Evolutionary conservation across 2,113 vertebrate species (phyloP).

Genomic region (Clarias batrachus): DNA sequence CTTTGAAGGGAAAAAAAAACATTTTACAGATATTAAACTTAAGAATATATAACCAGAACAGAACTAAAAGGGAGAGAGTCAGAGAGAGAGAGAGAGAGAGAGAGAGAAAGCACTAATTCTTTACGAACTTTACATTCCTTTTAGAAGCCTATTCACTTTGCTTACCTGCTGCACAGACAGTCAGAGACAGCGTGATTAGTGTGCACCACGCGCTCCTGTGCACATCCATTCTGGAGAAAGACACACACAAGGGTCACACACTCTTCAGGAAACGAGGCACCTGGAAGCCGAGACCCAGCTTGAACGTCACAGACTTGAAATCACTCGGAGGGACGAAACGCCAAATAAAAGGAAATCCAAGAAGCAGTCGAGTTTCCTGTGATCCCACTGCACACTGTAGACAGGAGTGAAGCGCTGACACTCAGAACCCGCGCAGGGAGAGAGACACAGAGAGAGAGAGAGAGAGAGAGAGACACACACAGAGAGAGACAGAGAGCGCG

Average conservation of each 20-base stretch:
- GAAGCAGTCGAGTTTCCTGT: not conserved
- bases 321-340: not conserved
- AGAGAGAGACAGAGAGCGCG: not conserved
- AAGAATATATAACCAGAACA: not conserved
- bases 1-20: not conserved
- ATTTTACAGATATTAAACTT: not conserved
- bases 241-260: conserved; percentile 28
- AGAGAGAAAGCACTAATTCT: not conserved
- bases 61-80: not conserved
- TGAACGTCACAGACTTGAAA: not conserved
- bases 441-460: not conserved
- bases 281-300: not conserved
- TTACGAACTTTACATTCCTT: not conserved
- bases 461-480: too few species aligned
- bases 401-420: not conserved
- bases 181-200: conserved; percentile 48
- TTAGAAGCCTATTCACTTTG: conserved; percentile 1
- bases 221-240: conserved; percentile 71
- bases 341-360: not conserved
- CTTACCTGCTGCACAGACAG: conserved; percentile 62
- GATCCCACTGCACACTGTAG: not conserved
- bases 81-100: not conserved
- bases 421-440: not conserved
- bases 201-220: conserved; percentile 62
- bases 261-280: conserved; percentile 47